A percentile compares a stretch with the other conserved stretches of the same genome.
These are phyloP conservation scores for Cinara cedri DNA, from an alignment of 2,888 invertebrate species.

Conservation along the genomic window DNA sequence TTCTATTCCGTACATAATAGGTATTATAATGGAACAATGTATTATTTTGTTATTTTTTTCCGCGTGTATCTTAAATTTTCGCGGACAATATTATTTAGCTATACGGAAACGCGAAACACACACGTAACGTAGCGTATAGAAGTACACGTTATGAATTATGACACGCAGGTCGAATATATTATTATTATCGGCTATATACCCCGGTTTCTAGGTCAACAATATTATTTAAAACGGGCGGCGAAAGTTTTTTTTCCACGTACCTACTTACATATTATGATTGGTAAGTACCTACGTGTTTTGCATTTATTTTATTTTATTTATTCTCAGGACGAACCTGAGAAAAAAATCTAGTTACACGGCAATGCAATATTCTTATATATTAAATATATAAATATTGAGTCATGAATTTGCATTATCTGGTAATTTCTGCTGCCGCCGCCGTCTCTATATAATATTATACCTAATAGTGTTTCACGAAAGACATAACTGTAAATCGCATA, in stretches of 20 bases:
- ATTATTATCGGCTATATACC: slow-evolving; percentile 2
- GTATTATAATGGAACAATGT: neutral
- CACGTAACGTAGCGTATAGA: neutral
- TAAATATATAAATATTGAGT: slow-evolving; percentile 33
- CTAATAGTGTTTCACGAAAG: slow-evolving; percentile 17
- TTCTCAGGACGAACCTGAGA: neutral
- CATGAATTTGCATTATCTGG: slow-evolving; percentile 24
- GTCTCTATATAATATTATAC: neutral
- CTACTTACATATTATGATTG: neutral
- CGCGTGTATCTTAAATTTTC: too few relatives aligned
- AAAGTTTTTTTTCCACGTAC: slow-evolving; percentile 27
- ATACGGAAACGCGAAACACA: neutral
- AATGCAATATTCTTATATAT: neutral
- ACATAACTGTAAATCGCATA: slow-evolving; percentile 41
- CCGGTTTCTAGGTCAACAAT: slow-evolving; percentile 31
- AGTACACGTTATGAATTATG: slow-evolving; percentile 9
- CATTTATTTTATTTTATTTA: neutral
- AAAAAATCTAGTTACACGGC: neutral
- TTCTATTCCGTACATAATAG: neutral
- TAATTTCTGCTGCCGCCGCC: slow-evolving; percentile 23
- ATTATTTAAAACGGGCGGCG: slow-evolving; percentile 20
- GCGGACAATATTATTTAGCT: slow-evolving; percentile 1
- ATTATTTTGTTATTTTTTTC: neutral
- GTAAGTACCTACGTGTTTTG: neutral
- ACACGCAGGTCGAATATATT: slow-evolving; percentile 8